Evolutionary conservation across 2,113 vertebrate species (phyloP), one percentile per base, ranked within the genome.

Genomic region (Nanger granti): DNA sequence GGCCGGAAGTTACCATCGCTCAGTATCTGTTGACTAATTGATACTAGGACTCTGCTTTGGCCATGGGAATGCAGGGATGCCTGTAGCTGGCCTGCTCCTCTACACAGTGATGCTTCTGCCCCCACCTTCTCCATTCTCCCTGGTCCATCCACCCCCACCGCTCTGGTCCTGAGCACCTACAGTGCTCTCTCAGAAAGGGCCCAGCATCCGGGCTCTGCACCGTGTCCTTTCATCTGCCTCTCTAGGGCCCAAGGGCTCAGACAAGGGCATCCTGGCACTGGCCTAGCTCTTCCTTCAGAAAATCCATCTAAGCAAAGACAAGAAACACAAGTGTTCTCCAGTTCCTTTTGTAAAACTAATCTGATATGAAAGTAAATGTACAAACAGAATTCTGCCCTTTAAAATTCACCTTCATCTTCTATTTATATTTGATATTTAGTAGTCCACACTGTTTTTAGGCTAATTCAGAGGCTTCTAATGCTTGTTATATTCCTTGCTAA

Each of bases 401-500:
- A 84, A 97, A 93, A 95, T 83, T 86, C 59, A 96, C 73, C 69
- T 96, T 87, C 15, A 52, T 97, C 54, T 55, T 97, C 54, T 55
- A 89, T 60, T 93, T 55, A 88, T 49, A 90, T 62, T 76, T 89
- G 59, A 87, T 1, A 82, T n/a, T 80, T 64, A 52, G 54, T 90
- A 52, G n/a, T 82, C 20, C 14, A 89, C 22, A 76, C 0, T 41
- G 12, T 31, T 86, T 96, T 83, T 62, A 73, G 66, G 73, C 49
- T 41, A 84, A 66, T 88, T 87, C 64, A 44, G 55, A 83, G 28
- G 18, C 6, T 95, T 76, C 44, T 55, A 80, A 59, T 64, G 83
- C 34, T 89, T 41, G 85, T 20, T 95, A 13, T 59, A 89, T 82
- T 96, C 94, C 60, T 64, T 91, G 22, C 73, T 93, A 96, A 87